phyloP scores from a whole-genome alignment of 2,113 vertebrate species.

The Lipophrys pholis region DNA sequence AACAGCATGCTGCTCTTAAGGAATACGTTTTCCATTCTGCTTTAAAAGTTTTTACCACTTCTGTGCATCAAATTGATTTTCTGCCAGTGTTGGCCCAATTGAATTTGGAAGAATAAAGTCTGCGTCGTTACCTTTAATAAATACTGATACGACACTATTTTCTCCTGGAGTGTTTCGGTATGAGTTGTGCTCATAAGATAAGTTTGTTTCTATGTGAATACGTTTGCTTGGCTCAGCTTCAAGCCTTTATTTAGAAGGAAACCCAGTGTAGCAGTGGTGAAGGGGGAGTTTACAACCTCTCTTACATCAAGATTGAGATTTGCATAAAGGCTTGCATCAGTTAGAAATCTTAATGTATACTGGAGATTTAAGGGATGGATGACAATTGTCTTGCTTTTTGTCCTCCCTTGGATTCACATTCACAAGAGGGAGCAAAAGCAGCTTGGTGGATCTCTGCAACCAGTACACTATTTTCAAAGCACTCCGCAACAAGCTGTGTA shows the following conservation, averaged over 20 bases:
- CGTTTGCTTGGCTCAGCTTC: not conserved
- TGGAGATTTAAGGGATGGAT: no score
- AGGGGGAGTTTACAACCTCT: no score
- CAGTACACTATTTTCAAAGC: no score
- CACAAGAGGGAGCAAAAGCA: no score
- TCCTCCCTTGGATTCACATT: no score
- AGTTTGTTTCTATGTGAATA: not conserved
- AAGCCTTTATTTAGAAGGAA: not conserved
- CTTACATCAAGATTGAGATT: no score
- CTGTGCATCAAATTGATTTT: conserved; percentile 28
- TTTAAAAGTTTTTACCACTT: not conserved
- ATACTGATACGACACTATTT: not conserved
- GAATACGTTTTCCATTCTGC: conserved; percentile 2
- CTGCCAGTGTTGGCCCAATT: conserved; percentile 17
- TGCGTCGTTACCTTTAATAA: not conserved
- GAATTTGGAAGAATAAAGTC: conserved; percentile 29
- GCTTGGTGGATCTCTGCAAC: no score
- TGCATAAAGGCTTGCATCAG: no score
- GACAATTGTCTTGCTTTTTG: no score
- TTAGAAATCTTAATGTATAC: no score
- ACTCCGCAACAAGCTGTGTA: no score
- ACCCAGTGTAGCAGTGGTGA: no score
- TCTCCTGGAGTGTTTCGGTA: conserved; percentile 4
- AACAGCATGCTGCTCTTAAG: not conserved
- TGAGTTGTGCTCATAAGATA: conserved; percentile 14